Base-by-base conservation (phyloP, 2,797 vertebrate species). In the Nyctibius grandis region DNA sequence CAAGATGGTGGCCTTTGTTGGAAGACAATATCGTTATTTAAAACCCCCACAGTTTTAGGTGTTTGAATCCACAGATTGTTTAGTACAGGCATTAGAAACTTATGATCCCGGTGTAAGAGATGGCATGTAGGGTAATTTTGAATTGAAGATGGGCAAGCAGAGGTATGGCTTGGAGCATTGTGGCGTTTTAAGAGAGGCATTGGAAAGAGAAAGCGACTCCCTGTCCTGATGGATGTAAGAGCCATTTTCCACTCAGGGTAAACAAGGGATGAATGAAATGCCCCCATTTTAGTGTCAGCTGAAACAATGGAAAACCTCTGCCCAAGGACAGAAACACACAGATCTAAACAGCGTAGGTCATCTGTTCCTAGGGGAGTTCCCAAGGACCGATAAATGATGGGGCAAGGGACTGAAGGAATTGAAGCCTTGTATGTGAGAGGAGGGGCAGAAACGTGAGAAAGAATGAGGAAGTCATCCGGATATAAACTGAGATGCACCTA, bases 321-420 rank as follows among this genome's bases (percentile, higher is more conserved):
- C 67, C 59, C 36, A 64, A 77, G 91, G 88, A 91, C 69, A 91
- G 33, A 90, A 56, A 61, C 25, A 75, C 34, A 28, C 38, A 84
- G 42, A 64, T 54, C 26, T 83, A 60, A 94, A 72, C 26, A 61
- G 73, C 0, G 0, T 15, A 76, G 73, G 61, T 69, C 76, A 65
- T 61, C 69, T 78, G 22, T 42, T 84, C 72, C 85, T 78, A 18
- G 7, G 9, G 19, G 8, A 15, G 9, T 14, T 29, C 28, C 18
- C 0, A 0, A 74, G 64, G 64, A 48, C 26, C 0, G 0, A 31
- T 28, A 34, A 61, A 53, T 0, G 6, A 26, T 28, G 34, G 42
- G 57, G 38, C n/a, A 72, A 48, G 15, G 20, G 9, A 54, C 34
- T 81, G 50, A 51, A 81, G 26, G 70, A 78, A 89, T 36, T 11